Evolutionary conservation across 2,797 vertebrate species (phyloP).

Genomic region (Hapalemur alaotrensis): DNA sequence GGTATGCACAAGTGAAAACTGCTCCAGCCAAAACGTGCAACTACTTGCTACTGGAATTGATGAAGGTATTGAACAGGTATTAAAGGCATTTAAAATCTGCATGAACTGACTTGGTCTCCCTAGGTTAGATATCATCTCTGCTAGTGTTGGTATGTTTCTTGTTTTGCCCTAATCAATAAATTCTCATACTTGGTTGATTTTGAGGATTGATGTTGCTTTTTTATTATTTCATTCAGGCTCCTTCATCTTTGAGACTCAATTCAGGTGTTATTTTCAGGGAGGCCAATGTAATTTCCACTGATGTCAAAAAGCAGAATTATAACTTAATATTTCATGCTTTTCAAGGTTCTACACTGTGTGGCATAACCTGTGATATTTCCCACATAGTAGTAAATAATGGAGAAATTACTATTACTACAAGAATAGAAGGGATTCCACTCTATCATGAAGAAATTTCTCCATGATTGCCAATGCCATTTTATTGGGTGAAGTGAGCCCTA

Average conservation of each 20-base stretch:
- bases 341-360: not conserved
- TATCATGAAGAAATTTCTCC: not conserved
- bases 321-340: constrained; percentile 66
- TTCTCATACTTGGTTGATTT: constrained; percentile 42
- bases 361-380: constrained; percentile 40
- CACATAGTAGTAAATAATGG: not conserved
- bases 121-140: not conserved
- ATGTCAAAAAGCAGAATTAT: constrained; percentile 62
- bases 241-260: constrained; percentile 28
- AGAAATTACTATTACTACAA: constrained; percentile 4
- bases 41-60: not conserved
- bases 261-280: constrained; percentile 52
- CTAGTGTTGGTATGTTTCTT: not conserved
- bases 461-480: not conserved
- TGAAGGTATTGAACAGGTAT: not conserved
- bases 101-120: not conserved
- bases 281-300: constrained; percentile 54
- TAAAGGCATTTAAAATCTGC: not conserved
- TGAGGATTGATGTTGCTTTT: constrained; percentile 32
- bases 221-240: not conserved
- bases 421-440: not conserved
- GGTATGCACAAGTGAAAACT: not conserved
- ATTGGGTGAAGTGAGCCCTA: not conserved
- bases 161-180: constrained; percentile 36
- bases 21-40: not conserved